phyloP scores from a whole-genome alignment of 53 echinoderm and acorn worm genomes.

The Pentamera pediparva region DNA sequence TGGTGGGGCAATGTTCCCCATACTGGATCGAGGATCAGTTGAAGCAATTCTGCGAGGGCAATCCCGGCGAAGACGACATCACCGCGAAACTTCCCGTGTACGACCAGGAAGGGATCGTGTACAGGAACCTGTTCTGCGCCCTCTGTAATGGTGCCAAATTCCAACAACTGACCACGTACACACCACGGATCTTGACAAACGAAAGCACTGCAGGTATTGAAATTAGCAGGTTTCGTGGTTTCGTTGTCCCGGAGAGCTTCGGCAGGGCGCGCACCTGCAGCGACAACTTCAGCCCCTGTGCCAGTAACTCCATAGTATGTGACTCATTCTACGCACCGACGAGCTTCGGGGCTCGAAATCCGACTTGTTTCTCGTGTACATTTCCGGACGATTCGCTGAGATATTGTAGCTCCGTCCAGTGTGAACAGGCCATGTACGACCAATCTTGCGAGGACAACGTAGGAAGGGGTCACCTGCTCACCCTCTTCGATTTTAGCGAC shows the following conservation, averaged over 20 bases:
- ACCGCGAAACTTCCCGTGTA: neutral
- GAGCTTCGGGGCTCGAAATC: neutral
- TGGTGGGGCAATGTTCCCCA: neutral
- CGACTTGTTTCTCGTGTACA: neutral
- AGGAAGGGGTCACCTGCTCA: neutral
- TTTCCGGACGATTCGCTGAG: neutral
- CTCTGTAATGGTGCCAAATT: neutral
- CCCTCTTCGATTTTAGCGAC: neutral
- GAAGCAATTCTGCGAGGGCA: neutral
- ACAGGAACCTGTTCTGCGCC: conserved; percentile 1
- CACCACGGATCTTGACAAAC: neutral
- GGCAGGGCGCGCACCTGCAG: neutral
- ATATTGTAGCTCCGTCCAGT: neutral
- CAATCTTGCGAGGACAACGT: neutral
- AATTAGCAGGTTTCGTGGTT: neutral
- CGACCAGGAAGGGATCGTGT: conserved; percentile 1
- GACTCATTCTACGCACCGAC: neutral
- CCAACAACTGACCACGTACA: neutral
- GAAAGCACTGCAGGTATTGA: neutral
- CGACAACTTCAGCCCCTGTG: neutral
- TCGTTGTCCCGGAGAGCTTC: neutral
- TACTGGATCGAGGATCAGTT: conserved; percentile 7
- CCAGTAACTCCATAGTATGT: neutral
- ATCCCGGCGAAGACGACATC: too few relatives aligned
- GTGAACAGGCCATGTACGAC: neutral